phyloP scores from a whole-genome alignment of 2,888 invertebrate genomes.

The Noctua janthina region DNA sequence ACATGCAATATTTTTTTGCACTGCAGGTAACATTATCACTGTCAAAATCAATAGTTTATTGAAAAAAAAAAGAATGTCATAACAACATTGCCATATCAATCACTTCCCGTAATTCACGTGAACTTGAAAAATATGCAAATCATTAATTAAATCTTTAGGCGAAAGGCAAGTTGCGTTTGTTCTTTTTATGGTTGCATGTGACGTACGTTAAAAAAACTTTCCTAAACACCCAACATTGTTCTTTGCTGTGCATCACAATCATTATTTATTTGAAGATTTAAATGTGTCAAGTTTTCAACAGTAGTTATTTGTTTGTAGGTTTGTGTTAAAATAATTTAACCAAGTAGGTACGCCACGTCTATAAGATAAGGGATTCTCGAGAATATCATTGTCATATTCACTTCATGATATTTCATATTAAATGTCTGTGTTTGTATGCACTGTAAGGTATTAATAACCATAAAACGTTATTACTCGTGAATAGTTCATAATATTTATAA shows the following conservation, averaged over 20 bases:
- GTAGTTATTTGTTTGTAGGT: conserved; percentile 33
- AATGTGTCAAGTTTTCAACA: conserved; percentile 20
- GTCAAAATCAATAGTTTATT: conserved; percentile 59
- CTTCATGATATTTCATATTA: conserved; percentile 13
- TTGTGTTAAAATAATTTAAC: conserved; percentile 44
- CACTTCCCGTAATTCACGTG: conserved; percentile 27
- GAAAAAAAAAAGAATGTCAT: conserved; percentile 30
- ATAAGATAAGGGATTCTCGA: conserved; percentile 41
- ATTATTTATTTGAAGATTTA: conserved; percentile 32
- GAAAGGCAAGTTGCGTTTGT: not conserved
- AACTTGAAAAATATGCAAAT: not conserved
- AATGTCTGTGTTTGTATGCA: conserved; percentile 17
- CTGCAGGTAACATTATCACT: conserved; percentile 34
- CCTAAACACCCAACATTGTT: conserved; percentile 11
- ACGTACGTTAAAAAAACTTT: conserved; percentile 37
- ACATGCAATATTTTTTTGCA: conserved; percentile 1
- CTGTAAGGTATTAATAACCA: not conserved
- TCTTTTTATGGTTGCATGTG: not conserved
- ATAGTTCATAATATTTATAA: conserved; percentile 10
- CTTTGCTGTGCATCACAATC: not conserved
- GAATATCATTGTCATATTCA: conserved; percentile 27
- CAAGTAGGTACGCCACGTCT: not conserved
- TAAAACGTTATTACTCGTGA: conserved; percentile 27
- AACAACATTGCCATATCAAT: conserved; percentile 49
- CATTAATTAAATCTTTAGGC: not conserved